Percentiles rank a stretch among this genome's conserved stretches.
phyloP scores from a whole-genome alignment of 2,797 vertebrate genomes.

The Denticeps clupeoides region DNA sequence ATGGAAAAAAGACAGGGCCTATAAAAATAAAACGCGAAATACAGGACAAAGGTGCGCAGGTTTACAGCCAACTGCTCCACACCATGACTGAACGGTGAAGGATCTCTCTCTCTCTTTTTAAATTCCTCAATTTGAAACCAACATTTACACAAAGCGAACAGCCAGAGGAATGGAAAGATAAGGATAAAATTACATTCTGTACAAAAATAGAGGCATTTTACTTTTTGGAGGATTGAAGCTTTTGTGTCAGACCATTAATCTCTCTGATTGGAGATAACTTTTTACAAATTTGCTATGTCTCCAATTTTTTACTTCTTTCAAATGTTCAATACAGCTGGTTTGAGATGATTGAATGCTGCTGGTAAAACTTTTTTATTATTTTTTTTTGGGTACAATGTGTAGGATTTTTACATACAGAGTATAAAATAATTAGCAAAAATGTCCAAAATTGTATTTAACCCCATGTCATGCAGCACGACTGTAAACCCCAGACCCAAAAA shows the following conservation, averaged over 20 bases:
- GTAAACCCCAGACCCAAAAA: too few relatives aligned
- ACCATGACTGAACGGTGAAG: slow-evolving; percentile 27
- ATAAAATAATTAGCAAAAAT: too few relatives aligned
- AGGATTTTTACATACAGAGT: too few relatives aligned
- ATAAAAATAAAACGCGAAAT: slow-evolving; percentile 12
- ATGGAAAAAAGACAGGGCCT: slow-evolving; percentile 23
- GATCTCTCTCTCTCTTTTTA: slow-evolving; percentile 18
- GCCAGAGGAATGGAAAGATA: slow-evolving; percentile 50
- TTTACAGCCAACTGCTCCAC: slow-evolving; percentile 27
- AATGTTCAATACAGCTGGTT: neutral
- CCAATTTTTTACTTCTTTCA: neutral
- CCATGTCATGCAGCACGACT: too few relatives aligned
- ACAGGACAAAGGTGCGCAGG: slow-evolving; percentile 45
- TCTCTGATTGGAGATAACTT: too few relatives aligned
- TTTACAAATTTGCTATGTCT: neutral
- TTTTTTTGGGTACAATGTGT: neutral
- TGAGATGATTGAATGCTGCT: neutral
- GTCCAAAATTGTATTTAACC: too few relatives aligned
- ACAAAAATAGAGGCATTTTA: slow-evolving; percentile 96
- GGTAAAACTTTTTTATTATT: neutral
- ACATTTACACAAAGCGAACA: slow-evolving; percentile 56
- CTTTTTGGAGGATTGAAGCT: slow-evolving; percentile 57
- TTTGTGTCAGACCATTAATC: too few relatives aligned
- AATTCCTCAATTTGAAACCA: slow-evolving; percentile 32
- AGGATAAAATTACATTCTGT: slow-evolving; percentile 97